Conservation (phyloP, 2,113 vertebrate genomes). For the Turdus rufiventris region DNA sequence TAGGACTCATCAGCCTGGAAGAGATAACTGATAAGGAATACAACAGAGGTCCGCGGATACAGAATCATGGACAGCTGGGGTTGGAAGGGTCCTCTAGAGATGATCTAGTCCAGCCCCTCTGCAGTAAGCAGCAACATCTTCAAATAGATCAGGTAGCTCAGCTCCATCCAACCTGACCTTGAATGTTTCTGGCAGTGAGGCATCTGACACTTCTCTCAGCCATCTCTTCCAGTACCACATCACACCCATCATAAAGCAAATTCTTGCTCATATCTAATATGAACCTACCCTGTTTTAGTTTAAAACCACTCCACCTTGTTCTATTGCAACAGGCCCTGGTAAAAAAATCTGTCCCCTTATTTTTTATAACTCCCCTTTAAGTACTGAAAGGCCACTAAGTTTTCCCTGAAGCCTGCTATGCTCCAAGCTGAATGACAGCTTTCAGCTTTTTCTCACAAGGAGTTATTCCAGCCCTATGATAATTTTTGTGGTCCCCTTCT, state of each 20-base stretch:
- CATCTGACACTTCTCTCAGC: not conserved
- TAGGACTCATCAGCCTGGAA: not conserved
- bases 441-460: not conserved
- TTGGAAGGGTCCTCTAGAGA: not conserved
- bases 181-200: not conserved
- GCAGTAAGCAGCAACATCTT: not conserved
- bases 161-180: not conserved
- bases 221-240: not conserved
- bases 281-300: not conserved
- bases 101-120: not conserved
- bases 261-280: not conserved
- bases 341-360: not conserved
- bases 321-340: not conserved
- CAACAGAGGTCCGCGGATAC: not conserved
- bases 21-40: not conserved
- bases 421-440: not conserved
- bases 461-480: not conserved
- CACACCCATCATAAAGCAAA: not conserved
- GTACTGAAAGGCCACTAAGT: not conserved
- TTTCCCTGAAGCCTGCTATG: not conserved
- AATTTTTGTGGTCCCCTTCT: not conserved
- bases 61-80: not conserved
- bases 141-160: not conserved
- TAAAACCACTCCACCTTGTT: not conserved
- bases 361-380: not conserved